phyloP scores from a whole-genome alignment of 2,888 invertebrate genomes.

The Caenorhabditis sp. region DNA sequence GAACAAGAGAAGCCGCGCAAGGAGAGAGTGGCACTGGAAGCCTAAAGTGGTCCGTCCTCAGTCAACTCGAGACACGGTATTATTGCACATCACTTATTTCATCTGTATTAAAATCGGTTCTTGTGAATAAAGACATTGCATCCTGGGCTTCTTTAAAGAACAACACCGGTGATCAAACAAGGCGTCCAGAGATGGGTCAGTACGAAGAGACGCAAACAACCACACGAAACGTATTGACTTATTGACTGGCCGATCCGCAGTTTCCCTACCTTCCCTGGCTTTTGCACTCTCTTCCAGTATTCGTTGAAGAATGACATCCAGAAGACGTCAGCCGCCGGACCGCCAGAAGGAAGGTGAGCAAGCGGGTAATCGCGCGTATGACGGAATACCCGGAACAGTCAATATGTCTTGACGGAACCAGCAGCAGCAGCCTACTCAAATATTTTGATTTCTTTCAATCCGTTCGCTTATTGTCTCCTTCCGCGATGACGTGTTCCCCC shows the following conservation, averaged over 20 bases:
- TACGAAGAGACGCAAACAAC: conserved; percentile 13
- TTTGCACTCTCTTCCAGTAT: neutral
- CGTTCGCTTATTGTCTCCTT: conserved; percentile 21
- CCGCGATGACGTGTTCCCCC: conserved; percentile 9
- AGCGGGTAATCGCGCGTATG: neutral
- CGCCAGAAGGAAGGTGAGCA: conserved; percentile 3
- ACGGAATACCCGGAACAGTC: conserved; percentile 12
- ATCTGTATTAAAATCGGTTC: neutral
- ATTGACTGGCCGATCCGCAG: conserved; percentile 3
- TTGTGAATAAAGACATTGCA: neutral
- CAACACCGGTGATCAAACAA: conserved; percentile 26
- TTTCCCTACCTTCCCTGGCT: neutral
- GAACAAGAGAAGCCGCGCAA: conserved; percentile 44
- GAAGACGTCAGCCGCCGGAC: conserved; percentile 3
- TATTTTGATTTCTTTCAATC: conserved; percentile 44
- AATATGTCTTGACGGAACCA: conserved; percentile 11
- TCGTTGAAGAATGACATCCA: neutral
- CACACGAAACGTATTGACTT: conserved; percentile 23
- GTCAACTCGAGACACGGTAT: conserved; percentile 1
- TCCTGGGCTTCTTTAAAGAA: neutral
- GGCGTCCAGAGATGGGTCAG: conserved; percentile 16
- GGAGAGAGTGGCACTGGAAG: conserved; percentile 50
- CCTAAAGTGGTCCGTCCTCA: no score
- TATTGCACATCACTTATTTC: neutral
- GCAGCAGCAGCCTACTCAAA: conserved; percentile 39